phyloP scores from a whole-genome alignment of 1,140 invertebrate species.

The Drosophila melanogaster region DNA sequence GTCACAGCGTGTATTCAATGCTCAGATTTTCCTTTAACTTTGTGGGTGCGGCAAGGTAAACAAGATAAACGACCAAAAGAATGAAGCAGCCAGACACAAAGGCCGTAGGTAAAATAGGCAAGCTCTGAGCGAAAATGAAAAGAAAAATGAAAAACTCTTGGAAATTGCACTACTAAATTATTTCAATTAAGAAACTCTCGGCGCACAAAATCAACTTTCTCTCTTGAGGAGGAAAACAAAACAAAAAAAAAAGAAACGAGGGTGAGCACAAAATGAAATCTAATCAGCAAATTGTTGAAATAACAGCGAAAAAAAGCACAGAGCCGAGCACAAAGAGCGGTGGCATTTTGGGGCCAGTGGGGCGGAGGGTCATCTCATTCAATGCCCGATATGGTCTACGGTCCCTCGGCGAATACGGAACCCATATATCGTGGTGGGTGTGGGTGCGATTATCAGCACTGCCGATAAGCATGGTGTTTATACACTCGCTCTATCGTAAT shows the following conservation, averaged over 20 bases:
- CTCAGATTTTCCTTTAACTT: background rate
- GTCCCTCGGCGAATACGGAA: background rate
- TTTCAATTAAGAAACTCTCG: slow-evolving; percentile 58
- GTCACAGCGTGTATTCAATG: slow-evolving; percentile 1
- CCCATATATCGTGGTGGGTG: slow-evolving; percentile 1
- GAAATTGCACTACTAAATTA: slow-evolving; percentile 49
- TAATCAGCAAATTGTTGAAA: slow-evolving; percentile 80
- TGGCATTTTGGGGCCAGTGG: background rate
- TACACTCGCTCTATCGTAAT: slow-evolving; percentile 5
- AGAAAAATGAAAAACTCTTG: slow-evolving; percentile 21
- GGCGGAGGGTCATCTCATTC: slow-evolving; percentile 16
- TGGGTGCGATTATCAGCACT: slow-evolving; percentile 37
- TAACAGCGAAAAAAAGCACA: slow-evolving; percentile 68
- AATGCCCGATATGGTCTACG: slow-evolving; percentile 19
- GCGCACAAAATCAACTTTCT: slow-evolving; percentile 38
- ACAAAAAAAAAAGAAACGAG: background rate
- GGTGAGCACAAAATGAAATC: slow-evolving; percentile 55
- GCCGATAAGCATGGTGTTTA: slow-evolving; percentile 24
- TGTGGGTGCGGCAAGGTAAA: slow-evolving; percentile 54
- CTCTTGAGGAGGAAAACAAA: background rate
- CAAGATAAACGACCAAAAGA: slow-evolving; percentile 52
- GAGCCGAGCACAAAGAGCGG: slow-evolving; percentile 18
- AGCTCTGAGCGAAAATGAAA: slow-evolving; percentile 12
- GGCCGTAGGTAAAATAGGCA: slow-evolving; percentile 38
- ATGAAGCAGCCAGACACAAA: slow-evolving; percentile 21